Evolutionary conservation across 2,888 invertebrate genomes (phyloP), one percentile per base, ranked within the genome.

Genomic region (Oligia fasciuncula): DNA sequence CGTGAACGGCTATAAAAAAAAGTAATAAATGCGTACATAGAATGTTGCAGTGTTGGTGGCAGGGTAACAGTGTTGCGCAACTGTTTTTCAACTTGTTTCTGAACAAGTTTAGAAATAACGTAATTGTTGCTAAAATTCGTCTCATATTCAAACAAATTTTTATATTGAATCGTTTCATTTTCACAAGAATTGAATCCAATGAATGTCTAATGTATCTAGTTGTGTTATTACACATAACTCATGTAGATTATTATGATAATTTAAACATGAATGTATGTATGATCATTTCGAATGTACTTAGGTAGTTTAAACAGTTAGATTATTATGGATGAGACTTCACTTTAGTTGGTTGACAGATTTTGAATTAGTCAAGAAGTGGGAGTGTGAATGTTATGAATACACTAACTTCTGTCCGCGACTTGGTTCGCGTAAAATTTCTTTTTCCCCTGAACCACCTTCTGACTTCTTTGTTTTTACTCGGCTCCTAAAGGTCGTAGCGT

Each of bases 221-320:
- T 49, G 69, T 76, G 57, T 79, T 84, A 88, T 84, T 82, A 87
- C 84, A 67, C 71, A 68, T 66, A 49, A 73, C 71, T 72, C 49
- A 68, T 4, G 29, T 49, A 73, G 51, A 69, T 54, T 81, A 66
- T 72, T 74, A 84, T 77, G 57, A 46, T 76, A 73, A 83, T 76
- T 49, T 60, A 62, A 40, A 60, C 72, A 77, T 74, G 49, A 62
- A 70, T 85, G 35, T 76, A 57, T 76, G 54, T 62, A 60, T 60
- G 66, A 63, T 43, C 9, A 73, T 71, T 77, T 67, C 68, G 29
- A 72, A 69, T 63, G 14, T 81, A 29, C 29, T 70, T 43, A n/a
- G n/a, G n/a, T n/a, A 35, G 40, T 49, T 68, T 66, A 40, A 82
- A 62, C 73, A 35, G 54, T 43, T 14, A 40, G 14, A 43, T 54